Evolutionary conservation across 2,113 vertebrate genomes (phyloP).

Genomic region (Smithornis capensis): DNA sequence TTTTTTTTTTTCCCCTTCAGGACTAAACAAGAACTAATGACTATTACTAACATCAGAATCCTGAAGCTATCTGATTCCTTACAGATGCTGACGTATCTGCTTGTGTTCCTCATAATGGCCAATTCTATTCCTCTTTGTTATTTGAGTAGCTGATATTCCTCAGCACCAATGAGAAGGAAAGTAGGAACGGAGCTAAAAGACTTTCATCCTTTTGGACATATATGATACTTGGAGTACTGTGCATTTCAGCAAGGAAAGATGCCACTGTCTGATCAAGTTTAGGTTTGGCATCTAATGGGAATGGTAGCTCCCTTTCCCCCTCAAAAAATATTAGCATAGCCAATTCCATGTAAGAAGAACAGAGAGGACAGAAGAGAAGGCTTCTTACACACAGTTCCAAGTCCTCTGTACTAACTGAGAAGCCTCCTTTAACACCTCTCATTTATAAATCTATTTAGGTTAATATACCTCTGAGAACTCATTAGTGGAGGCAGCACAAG

Average conservation of each 20-base stretch:
- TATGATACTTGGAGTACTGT: not conserved
- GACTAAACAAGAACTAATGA: not conserved
- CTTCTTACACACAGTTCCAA: not conserved
- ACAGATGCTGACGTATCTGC: not conserved
- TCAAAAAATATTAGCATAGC: not conserved
- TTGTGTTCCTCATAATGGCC: not conserved
- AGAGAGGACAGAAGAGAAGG: not conserved
- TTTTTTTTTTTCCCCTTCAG: not conserved
- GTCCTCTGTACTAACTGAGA: not conserved
- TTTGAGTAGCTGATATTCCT: not conserved
- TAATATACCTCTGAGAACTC: slow-evolving; percentile 30
- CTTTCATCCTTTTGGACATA: not conserved
- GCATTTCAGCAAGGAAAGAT: not conserved
- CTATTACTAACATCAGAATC: not conserved
- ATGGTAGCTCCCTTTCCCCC: not conserved
- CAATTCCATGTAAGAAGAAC: not conserved
- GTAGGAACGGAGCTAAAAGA: not conserved
- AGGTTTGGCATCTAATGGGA: not conserved
- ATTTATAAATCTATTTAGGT: slow-evolving; percentile 14
- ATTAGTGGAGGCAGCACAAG: not conserved
- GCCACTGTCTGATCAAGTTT: fast-evolving
- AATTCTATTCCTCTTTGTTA: not conserved
- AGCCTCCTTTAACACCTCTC: not conserved
- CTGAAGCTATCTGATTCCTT: not conserved
- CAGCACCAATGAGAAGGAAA: not conserved